Base-by-base conservation (phyloP, 2,797 vertebrate genomes). In the Psittacula derbiana region DNA sequence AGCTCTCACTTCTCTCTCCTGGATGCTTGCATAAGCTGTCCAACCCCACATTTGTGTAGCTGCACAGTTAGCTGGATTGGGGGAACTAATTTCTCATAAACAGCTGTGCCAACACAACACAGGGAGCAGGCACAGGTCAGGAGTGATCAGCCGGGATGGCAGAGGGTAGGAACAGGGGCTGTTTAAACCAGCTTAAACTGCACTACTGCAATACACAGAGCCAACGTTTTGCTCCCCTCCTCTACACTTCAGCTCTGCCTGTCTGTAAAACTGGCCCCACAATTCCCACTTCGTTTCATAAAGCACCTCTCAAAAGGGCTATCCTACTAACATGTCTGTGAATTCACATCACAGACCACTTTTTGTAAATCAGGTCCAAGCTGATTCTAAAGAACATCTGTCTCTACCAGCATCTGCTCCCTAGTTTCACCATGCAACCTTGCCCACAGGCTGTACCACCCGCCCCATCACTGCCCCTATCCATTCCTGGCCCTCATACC, bases 401-500 rank as follows among this genome's bases (percentile, higher is more conserved):
- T 71, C 75, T 65, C 49, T 52, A 78, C 9, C 44, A 73, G 87
- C 81, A 88, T 78, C 87, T 91, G 87, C 72, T 80, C 81, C 64
- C n/a, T 4, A 10, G 10, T 61, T 74, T 74, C 41, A 76, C 60
- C 0, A 2, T 0, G 2, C 71, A 81, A 13, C 58, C 66, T 69
- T 69, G 80, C 73, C 57, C 62, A 11, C 55, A 38, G 57, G 8
- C 30, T 11, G 16, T 2, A 12, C 21, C 21, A 18, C 4, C 41
- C 10, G 5, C 11, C 40, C 27, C 6, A 11, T 13, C 9, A 3
- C 11, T 8, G 0, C 20, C 40, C 24, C 55, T 43, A 50, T 31
- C 49, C 11, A 12, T 5, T 62, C 46, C 57, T 0, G 1, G 62
- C 36, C 65, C 60, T 36, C 36, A 14, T 0, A 0, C 15, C 52